These are phyloP conservation scores for Drosophila kohkoa DNA, from an alignment of 1,140 invertebrate genomes.

Conservation along the genomic window DNA sequence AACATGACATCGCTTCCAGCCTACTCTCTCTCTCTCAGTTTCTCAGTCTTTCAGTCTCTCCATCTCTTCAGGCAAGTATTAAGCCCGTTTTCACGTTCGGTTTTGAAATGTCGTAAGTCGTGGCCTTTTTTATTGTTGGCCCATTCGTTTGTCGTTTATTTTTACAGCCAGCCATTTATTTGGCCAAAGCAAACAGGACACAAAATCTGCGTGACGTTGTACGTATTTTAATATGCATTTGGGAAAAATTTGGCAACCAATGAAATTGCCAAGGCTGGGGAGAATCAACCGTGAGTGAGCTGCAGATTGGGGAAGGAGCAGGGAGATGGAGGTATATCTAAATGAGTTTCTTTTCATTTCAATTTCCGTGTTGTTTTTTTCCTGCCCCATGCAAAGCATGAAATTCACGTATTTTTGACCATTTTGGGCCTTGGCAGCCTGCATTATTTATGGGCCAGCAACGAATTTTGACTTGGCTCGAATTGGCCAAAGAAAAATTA, in stretches of 20 bases:
- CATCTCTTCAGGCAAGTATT: slow-evolving; percentile 8
- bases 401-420: slow-evolving; percentile 62
- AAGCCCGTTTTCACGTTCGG: slow-evolving; percentile 52
- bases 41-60: background rate
- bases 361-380: slow-evolving; percentile 56
- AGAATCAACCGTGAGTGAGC: background rate
- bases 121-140: slow-evolving; percentile 67
- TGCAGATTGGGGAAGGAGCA: background rate
- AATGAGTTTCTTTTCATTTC: slow-evolving; percentile 77
- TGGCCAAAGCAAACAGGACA: slow-evolving; percentile 58
- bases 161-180: slow-evolving; percentile 78
- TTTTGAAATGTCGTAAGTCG: slow-evolving; percentile 64
- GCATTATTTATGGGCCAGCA: slow-evolving; percentile 62
- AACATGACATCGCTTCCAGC: slow-evolving; percentile 58
- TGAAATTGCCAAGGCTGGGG: slow-evolving; percentile 11
- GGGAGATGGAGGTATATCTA: slow-evolving; percentile 24
- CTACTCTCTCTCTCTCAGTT: background rate
- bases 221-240: slow-evolving; percentile 83
- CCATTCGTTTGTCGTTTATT: slow-evolving; percentile 81
- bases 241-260: slow-evolving; percentile 67
- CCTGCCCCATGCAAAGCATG: background rate
- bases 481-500: slow-evolving; percentile 68
- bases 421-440: slow-evolving; percentile 55
- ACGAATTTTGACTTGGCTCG: slow-evolving; percentile 61
- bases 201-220: slow-evolving; percentile 36